Evolutionary conservation across 92 coral and sea anemone genomes (phyloP), one percentile per base, ranked within the genome.

Genomic region (Porites rus): DNA sequence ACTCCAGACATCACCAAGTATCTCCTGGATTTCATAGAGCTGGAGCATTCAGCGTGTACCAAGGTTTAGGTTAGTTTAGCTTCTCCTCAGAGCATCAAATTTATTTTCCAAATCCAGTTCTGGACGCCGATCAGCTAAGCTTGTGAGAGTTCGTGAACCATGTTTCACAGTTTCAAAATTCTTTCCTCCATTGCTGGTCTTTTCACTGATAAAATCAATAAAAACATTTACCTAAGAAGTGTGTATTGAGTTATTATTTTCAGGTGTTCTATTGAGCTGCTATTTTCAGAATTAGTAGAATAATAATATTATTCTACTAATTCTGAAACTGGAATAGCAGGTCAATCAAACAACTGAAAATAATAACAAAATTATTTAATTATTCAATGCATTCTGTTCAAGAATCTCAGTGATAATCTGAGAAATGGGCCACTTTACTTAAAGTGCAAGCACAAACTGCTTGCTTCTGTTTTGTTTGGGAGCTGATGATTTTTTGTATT

Each of bases 91-190:
- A 53, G 98, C 99, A 65, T 95, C 98, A 78, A 86, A 97, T 83
- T 97, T 97, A 90, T 97, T 97, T 77, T 88, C 99, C 82, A 97
- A 87, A 82, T 96, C 97, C 54, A 97, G 87, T 51, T 78, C 91
- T 74, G 95, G 96, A 51, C 96, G 85, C 52, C 98, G 87, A 59
- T 92, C 91, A 19, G 94, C 81, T 67, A 98, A 95, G 83, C 92
- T 94, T 38, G 93, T 98, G 56, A 77, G 75, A 31, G 93, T 85
- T 13, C 99, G 81, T 69, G 95, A 92, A 19, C 99, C 99, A 92
- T 93, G 98, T 78, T 84, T 95, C 51, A 97, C 99, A 11, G 98
- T 86, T 90, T 97, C 97, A 89, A 95, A 97, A 54, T 88, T 92
- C 84, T 24, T 89, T 63, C 94, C 88, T 38, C 95, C 96, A 24